Evolutionary conservation across 64 coral and sea anemone genomes (phyloP).

Genomic region (Montipora sp.): DNA sequence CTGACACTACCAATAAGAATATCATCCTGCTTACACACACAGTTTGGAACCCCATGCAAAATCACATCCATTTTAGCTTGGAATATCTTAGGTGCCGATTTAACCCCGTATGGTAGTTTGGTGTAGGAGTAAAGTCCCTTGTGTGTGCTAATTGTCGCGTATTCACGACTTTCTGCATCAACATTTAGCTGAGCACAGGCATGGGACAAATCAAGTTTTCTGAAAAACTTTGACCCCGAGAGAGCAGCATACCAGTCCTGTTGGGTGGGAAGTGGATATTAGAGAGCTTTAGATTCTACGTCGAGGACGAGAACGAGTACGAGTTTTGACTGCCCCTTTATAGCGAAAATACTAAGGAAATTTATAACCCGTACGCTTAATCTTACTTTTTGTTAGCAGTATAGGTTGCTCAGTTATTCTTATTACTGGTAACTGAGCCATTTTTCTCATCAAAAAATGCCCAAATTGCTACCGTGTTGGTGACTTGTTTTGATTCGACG

Average conservation of each 20-base stretch:
- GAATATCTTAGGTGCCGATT: conserved; percentile 52
- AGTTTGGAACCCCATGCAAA: conserved; percentile 54
- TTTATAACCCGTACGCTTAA: too few relatives aligned
- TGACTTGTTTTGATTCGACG: too few relatives aligned
- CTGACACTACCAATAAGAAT: conserved; percentile 44
- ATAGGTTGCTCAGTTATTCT: too few relatives aligned
- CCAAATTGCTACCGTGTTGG: too few relatives aligned
- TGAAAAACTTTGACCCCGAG: conserved; percentile 46
- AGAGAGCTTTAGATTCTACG: too few relatives aligned
- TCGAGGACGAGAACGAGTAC: too few relatives aligned
- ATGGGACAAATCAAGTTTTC: conserved; percentile 61
- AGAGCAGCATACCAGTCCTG: conserved; percentile 61
- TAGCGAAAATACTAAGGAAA: too few relatives aligned
- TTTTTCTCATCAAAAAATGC: too few relatives aligned
- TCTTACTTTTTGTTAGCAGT: too few relatives aligned
- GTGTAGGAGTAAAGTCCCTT: conserved; percentile 57
- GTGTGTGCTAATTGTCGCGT: conserved; percentile 36
- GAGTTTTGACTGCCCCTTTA: too few relatives aligned
- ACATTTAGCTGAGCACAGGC: conserved; percentile 55
- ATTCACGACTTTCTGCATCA: conserved; percentile 36
- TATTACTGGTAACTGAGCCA: too few relatives aligned
- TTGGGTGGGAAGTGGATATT: conserved; percentile 62
- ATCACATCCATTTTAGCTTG: conserved; percentile 65
- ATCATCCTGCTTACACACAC: conserved; percentile 61
- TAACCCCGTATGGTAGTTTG: conserved; percentile 56